Evolutionary conservation across 1,140 invertebrate genomes (phyloP).

Genomic region (Charaxes varanes): DNA sequence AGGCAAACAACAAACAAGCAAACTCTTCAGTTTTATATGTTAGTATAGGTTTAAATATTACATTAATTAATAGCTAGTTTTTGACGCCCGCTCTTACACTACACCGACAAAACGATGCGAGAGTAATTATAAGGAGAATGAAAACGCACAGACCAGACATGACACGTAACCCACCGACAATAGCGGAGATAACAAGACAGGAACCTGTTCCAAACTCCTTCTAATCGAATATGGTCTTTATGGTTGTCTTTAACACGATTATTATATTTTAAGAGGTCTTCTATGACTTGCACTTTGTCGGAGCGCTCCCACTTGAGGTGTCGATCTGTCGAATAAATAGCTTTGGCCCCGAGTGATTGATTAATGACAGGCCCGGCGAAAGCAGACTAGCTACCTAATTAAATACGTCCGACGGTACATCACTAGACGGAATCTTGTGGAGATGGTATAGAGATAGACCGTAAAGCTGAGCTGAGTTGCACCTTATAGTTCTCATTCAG

Average conservation of each 20-base stretch:
- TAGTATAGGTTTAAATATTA: no score
- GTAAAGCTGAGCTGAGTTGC: no score
- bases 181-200: constrained; percentile 66
- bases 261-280: constrained; percentile 74
- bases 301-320: constrained; percentile 47
- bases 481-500: no score
- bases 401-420: constrained; percentile 46
- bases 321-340: constrained; percentile 69
- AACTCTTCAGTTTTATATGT: no score
- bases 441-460: constrained; percentile 36
- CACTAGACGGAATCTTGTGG: constrained; percentile 25
- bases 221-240: constrained; percentile 72
- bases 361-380: constrained; percentile 68
- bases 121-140: constrained; percentile 59
- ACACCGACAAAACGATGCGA: constrained; percentile 37
- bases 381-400: constrained; percentile 67
- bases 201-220: constrained; percentile 67
- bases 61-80: no score
- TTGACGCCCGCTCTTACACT: not conserved
- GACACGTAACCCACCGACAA: constrained; percentile 58
- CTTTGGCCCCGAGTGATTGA: constrained; percentile 63
- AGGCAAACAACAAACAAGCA: no score
- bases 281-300: constrained; percentile 70
- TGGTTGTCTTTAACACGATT: constrained; percentile 75
- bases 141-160: constrained; percentile 53